Base-by-base conservation (phyloP, 2,888 invertebrate genomes). In the Brachyptera putata region DNA sequence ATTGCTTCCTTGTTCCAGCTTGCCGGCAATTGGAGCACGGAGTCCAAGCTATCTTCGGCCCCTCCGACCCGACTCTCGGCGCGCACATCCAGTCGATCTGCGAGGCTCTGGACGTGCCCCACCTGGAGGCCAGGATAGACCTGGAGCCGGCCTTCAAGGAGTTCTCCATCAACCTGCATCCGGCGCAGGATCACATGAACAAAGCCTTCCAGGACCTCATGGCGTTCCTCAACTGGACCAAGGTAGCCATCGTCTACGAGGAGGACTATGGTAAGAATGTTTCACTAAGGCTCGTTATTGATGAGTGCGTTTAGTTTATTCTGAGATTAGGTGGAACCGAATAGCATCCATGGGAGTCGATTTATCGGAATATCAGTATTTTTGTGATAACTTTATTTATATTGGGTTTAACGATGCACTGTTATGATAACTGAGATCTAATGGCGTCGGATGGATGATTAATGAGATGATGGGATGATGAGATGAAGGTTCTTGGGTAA, bases 171-270 rank as follows among this genome's bases (percentile, higher is more conserved):
- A 95, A 93, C 76, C 78, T 96, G 57, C 89, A 91, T 73, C 96
- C 96, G 0, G 85, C 92, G 9, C 87, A 91, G 66, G 83, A 84
- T 59, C 80, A 89, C 65, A 82, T 95, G 72, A 89, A 92, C 71
- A 81, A 81, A 71, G 91, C 91, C 0, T 92, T 93, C 75, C 82
- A 86, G 60, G 95, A 95, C 70, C 82, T 95, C 66, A 90, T 95
- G 74, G 79, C 84, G 9, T 91, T 91, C 73, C 82, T 95, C 63
- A 92, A 93, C 73, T 96, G 96, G 96, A 91, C 91, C 1, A 85
- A 87, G 71, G 91, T 95, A 70, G 95, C 93, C 0, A 87, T 97
- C 58, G 85, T 97, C 46, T 96, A 95, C 71, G 95, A 97, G 71
- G 92, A 95, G 69, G 93, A 94, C 68, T 86, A 87, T 71, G 91